These are phyloP conservation scores for Pachyseris speciosa DNA, from an alignment of 64 coral and sea anemone genomes.

Conservation along the genomic window DNA sequence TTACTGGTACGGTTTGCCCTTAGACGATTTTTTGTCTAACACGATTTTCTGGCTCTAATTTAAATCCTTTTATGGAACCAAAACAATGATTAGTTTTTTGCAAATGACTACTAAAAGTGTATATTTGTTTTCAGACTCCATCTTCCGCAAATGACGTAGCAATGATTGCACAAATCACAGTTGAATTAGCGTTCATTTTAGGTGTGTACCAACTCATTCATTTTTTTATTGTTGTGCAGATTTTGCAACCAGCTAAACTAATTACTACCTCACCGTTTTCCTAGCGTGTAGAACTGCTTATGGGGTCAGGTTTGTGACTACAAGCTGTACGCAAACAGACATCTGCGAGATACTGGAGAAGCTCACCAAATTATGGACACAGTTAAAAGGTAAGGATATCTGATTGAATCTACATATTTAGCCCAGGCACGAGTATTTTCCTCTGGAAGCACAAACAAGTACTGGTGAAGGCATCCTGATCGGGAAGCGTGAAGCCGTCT, in stretches of 20 bases:
- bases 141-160: neutral
- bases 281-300: conserved; percentile 17
- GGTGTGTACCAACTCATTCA: neutral
- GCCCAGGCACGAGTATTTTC: no score
- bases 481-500: no score
- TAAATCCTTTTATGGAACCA: no score
- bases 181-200: conserved; percentile 13
- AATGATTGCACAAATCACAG: conserved; percentile 4
- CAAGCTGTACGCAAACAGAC: neutral
- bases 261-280: neutral
- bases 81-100: no score
- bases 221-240: no score
- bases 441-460: no score
- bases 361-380: neutral
- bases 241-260: no score
- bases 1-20: no score
- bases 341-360: conserved; percentile 1
- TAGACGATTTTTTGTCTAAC: no score
- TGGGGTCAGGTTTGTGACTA: neutral
- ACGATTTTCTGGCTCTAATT: no score
- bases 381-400: conserved; percentile 7
- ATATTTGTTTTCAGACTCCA: neutral
- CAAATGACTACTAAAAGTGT: neutral
- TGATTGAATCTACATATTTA: no score
- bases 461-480: no score